Percentiles rank a stretch among this genome's conserved stretches.
Evolutionary conservation across 2,113 vertebrate species (phyloP).

Genomic region (Chlamydotis undulata): DNA sequence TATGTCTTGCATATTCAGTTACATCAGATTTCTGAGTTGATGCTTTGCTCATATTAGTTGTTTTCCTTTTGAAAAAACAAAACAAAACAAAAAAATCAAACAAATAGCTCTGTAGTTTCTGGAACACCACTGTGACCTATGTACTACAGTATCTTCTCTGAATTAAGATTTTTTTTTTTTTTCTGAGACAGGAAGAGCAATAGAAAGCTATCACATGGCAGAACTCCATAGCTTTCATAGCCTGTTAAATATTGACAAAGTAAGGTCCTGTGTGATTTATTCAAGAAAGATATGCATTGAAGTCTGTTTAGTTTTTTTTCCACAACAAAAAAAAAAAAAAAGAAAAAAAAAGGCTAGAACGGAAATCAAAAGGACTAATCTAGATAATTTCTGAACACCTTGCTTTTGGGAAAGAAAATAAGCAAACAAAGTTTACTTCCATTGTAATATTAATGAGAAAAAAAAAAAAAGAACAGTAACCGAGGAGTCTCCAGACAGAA

Average conservation of each 20-base stretch:
- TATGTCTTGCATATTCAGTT: not conserved
- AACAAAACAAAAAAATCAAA: not conserved
- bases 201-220: not conserved
- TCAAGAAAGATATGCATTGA: not conserved
- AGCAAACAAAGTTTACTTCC: not conserved
- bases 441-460: not conserved
- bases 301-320: not conserved
- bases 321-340: not conserved
- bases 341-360: too few relatives aligned
- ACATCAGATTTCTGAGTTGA: not conserved
- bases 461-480: not conserved
- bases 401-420: not conserved
- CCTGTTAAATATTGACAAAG: conserved; percentile 54
- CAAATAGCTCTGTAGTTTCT: not conserved
- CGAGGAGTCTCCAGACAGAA: not conserved
- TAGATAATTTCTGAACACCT: not conserved
- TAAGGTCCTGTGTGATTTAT: not conserved
- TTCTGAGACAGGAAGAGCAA: not conserved
- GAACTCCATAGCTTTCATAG: not conserved
- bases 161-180: not conserved
- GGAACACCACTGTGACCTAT: not conserved
- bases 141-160: not conserved
- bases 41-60: not conserved
- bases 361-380: not conserved
- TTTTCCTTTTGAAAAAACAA: not conserved